Conservation (phyloP, 2,797 vertebrate genomes). For the Yasuhikotakia modesta region DNA sequence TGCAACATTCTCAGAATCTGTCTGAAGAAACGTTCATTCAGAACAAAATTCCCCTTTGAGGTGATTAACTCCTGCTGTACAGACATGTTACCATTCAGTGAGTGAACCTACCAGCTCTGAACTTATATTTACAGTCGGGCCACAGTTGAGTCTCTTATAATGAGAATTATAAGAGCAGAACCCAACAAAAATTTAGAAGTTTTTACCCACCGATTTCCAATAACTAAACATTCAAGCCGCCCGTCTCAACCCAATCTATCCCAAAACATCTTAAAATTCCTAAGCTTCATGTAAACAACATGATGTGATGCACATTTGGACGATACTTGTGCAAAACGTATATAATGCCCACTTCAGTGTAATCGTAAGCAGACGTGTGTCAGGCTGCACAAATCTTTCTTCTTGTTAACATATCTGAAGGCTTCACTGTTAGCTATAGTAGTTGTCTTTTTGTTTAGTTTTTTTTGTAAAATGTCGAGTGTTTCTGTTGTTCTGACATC, state of each 20-base stretch:
- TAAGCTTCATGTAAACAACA: constrained; percentile 50
- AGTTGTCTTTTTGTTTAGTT: constrained; percentile 2
- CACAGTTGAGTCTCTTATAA: too few species aligned
- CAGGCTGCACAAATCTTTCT: constrained; percentile 34
- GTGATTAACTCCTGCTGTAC: constrained; percentile 26
- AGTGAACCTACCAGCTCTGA: constrained; percentile 14
- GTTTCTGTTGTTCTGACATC: constrained; percentile 78
- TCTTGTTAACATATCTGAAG: constrained; percentile 44
- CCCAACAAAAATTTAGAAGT: too few species aligned
- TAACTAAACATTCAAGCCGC: constrained; percentile 15
- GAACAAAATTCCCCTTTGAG: constrained; percentile 23
- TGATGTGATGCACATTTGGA: constrained; percentile 42
- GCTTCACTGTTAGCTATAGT: constrained; percentile 48
- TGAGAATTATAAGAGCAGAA: too few species aligned
- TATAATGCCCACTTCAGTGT: constrained; percentile 72
- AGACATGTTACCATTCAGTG: constrained; percentile 24
- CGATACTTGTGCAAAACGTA: constrained; percentile 66
- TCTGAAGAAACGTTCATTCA: constrained; percentile 32
- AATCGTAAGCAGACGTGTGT: constrained; percentile 48
- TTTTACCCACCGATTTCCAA: constrained; percentile 7
- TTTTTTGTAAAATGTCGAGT: constrained; percentile 54
- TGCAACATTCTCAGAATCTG: constrained; percentile 54
- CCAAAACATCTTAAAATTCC: constrained; percentile 30
- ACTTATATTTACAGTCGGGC: constrained; percentile 49
- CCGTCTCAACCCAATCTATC: background rate